A percentile compares a stretch with the other conserved stretches of the same genome.
Evolutionary conservation across 2,797 vertebrate genomes (phyloP).

Genomic region (Enteromius treurensis): DNA sequence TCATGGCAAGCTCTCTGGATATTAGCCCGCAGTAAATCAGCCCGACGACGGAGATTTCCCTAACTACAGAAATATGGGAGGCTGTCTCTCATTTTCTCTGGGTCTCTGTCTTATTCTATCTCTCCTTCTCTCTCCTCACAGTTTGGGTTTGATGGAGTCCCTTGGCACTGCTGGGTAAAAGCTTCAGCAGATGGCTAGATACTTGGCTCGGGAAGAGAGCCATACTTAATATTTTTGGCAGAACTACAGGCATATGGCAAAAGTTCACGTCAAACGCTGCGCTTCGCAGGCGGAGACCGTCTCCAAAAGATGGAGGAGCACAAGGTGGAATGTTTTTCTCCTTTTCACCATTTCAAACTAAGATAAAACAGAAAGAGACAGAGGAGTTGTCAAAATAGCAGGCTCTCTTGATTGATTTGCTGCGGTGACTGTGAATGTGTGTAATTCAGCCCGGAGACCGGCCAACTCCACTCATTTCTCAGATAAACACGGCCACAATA

Average conservation of each 20-base stretch:
- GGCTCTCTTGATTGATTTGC: slow-evolving; percentile 62
- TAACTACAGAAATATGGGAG: slow-evolving; percentile 73
- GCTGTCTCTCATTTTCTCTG: slow-evolving; percentile 65
- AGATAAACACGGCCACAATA: slow-evolving; percentile 70
- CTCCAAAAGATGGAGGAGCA: slow-evolving; percentile 65
- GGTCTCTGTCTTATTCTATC: slow-evolving; percentile 23
- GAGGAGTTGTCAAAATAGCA: slow-evolving; percentile 68
- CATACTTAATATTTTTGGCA: slow-evolving; percentile 78
- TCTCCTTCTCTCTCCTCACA: slow-evolving; percentile 64
- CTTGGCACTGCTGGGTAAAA: slow-evolving; percentile 76
- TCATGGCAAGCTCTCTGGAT: slow-evolving; percentile 68
- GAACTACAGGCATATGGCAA: slow-evolving; percentile 77
- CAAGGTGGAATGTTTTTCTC: slow-evolving; percentile 47
- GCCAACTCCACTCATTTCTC: slow-evolving; percentile 66
- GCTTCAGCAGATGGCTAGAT: slow-evolving; percentile 82
- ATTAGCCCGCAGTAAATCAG: slow-evolving; percentile 71
- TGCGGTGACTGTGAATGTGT: slow-evolving; percentile 53
- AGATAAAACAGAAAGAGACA: slow-evolving; percentile 60
- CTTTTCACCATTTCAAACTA: slow-evolving; percentile 39
- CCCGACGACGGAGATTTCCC: slow-evolving; percentile 64
- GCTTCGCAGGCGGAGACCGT: slow-evolving; percentile 67
- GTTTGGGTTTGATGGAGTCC: slow-evolving; percentile 78
- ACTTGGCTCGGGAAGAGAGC: slow-evolving; percentile 78
- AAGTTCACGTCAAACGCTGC: slow-evolving; percentile 78
- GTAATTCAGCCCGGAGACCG: slow-evolving; percentile 61